These are phyloP conservation scores for Microplitis demolitor DNA, from an alignment of 1,140 invertebrate genomes.

Conservation along the genomic window DNA sequence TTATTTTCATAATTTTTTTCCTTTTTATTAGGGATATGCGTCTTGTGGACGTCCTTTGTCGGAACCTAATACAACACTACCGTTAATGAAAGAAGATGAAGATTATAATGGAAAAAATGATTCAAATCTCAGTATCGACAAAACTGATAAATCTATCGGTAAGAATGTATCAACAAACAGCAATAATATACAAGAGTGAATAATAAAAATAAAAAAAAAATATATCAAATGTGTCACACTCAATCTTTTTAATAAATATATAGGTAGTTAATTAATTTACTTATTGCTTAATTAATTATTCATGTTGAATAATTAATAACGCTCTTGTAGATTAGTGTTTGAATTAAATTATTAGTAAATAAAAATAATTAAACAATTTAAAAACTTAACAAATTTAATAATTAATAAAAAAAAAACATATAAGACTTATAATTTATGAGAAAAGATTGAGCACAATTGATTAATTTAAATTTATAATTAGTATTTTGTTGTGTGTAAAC, in stretches of 20 bases:
- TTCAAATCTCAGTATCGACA: constrained; percentile 46
- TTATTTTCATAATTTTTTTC: not conserved
- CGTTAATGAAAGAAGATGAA: constrained; percentile 67
- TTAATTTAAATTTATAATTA: not conserved
- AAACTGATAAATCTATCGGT: constrained; percentile 44
- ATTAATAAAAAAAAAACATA: too few relatives aligned
- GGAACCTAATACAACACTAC: constrained; percentile 56
- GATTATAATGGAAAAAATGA: constrained; percentile 41
- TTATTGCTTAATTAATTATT: too few relatives aligned
- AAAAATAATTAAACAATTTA: too few relatives aligned
- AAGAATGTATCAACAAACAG: constrained; percentile 29
- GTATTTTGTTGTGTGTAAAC: not conserved
- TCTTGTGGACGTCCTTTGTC: constrained; percentile 49
- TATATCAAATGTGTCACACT: not conserved
- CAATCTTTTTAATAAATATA: not conserved
- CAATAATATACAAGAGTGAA: constrained; percentile 8
- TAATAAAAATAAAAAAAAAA: not conserved
- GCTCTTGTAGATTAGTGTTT: too few relatives aligned
- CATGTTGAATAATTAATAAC: too few relatives aligned
- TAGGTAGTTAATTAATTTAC: not conserved
- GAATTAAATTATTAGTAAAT: too few relatives aligned
- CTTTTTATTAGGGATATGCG: constrained; percentile 48
- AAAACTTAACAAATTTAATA: too few relatives aligned
- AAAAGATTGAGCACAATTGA: too few relatives aligned
- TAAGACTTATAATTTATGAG: not conserved